A percentile compares a stretch with the other conserved stretches of the same genome.
Conservation (phyloP, 1,140 invertebrate species). For the Metaphire vulgaris region DNA sequence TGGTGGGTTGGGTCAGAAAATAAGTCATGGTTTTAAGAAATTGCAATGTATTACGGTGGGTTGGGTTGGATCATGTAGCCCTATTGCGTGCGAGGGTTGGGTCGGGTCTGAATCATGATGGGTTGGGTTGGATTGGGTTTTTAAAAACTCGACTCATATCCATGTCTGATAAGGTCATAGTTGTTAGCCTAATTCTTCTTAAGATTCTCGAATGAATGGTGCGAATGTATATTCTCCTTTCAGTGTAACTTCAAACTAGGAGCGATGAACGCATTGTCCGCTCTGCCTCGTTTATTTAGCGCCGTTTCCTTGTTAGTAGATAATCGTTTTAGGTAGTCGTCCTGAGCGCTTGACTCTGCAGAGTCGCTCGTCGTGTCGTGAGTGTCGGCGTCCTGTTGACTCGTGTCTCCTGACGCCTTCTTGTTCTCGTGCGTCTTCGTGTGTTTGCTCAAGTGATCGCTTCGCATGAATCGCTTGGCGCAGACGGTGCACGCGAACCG, state of each 20-base stretch:
- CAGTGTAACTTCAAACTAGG: neutral
- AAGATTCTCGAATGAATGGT: neutral
- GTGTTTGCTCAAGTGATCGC: conserved; percentile 52
- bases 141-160: no score
- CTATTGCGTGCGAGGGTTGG: neutral
- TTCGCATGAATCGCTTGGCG: conserved; percentile 85
- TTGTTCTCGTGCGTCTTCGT: conserved; percentile 45
- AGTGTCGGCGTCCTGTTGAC: neutral
- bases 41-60: no score
- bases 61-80: no score
- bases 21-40: no score
- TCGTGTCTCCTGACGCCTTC: conserved; percentile 2
- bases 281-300: neutral
- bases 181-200: neutral
- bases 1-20: no score
- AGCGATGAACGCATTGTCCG: neutral
- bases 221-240: neutral
- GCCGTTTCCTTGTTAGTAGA: neutral
- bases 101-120: no score
- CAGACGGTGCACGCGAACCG: conserved; percentile 83
- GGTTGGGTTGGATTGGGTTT: neutral
- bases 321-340: neutral
- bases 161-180: no score
- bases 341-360: neutral
- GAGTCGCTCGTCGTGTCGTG: neutral